These are phyloP conservation scores for Melipona beecheii DNA, from an alignment of 2,888 invertebrate genomes.

Conservation along the genomic window DNA sequence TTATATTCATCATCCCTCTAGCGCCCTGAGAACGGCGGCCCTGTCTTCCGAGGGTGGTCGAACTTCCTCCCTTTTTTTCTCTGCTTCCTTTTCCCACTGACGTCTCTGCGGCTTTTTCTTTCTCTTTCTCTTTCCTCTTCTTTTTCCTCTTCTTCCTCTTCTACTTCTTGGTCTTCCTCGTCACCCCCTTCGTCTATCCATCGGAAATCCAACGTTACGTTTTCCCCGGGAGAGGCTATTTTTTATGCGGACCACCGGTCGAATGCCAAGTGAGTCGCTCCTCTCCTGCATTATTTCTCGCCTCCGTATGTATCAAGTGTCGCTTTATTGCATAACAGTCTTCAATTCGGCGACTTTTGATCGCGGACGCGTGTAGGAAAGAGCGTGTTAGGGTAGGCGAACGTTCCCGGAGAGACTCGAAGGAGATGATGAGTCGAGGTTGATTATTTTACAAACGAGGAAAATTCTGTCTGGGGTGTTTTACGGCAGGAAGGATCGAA, in stretches of 20 bases:
- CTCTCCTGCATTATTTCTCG: constrained; percentile 34
- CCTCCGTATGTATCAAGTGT: not conserved
- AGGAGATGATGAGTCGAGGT: not conserved
- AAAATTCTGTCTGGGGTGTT: constrained; percentile 8
- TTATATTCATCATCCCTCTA: constrained; percentile 83
- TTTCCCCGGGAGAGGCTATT: constrained; percentile 69
- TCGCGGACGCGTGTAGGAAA: not conserved
- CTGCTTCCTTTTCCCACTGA: constrained; percentile 7
- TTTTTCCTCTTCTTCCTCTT: not conserved
- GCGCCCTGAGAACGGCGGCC: constrained; percentile 68
- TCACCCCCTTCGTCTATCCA: constrained; percentile 52
- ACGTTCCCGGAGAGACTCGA: no score
- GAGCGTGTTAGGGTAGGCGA: not conserved
- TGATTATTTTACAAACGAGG: not conserved
- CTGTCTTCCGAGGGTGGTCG: constrained; percentile 68
- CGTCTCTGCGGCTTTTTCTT: not conserved
- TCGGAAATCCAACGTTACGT: constrained; percentile 70
- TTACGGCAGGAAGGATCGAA: constrained; percentile 30
- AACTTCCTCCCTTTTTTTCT: constrained; percentile 53
- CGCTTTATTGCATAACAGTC: not conserved
- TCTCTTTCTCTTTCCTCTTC: constrained; percentile 15
- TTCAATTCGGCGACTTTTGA: not conserved
- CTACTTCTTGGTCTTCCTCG: constrained; percentile 22
- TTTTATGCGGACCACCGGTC: constrained; percentile 70
- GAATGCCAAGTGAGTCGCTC: constrained; percentile 75